Conservation (phyloP, 2,113 vertebrate genomes). For the Hydropotes inermis region DNA sequence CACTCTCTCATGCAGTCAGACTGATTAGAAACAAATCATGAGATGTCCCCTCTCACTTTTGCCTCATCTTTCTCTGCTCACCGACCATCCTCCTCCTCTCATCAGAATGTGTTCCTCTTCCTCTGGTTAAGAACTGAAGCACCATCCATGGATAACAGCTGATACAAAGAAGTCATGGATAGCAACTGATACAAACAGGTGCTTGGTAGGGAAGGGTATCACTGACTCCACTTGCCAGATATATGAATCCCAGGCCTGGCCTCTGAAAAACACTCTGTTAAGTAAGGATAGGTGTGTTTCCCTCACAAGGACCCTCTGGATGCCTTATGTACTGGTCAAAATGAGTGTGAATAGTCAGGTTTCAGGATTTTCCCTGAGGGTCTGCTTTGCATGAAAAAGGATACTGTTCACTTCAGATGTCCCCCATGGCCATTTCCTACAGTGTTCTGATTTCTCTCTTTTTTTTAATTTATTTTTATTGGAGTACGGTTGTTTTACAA, state of each 20-base stretch:
- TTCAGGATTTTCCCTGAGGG: neutral
- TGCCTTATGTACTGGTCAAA: neutral
- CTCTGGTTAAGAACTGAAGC: neutral
- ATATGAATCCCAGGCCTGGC: neutral
- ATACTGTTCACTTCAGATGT: neutral
- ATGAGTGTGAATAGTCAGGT: neutral
- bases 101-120: neutral
- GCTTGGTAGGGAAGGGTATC: rapidly evolving
- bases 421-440: neutral
- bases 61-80: neutral
- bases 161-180: neutral
- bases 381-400: neutral
- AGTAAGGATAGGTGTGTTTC: neutral
- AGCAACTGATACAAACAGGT: neutral
- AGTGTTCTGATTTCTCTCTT: neutral
- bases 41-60: neutral
- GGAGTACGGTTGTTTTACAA: neutral
- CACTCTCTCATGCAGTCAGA: neutral
- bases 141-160: neutral
- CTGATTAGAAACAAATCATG: neutral
- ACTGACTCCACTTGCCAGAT: neutral
- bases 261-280: neutral
- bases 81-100: neutral
- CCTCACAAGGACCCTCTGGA: neutral
- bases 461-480: neutral